These are phyloP conservation scores for Pammene fasciana DNA, from an alignment of 2,888 invertebrate genomes.

Conservation along the genomic window DNA sequence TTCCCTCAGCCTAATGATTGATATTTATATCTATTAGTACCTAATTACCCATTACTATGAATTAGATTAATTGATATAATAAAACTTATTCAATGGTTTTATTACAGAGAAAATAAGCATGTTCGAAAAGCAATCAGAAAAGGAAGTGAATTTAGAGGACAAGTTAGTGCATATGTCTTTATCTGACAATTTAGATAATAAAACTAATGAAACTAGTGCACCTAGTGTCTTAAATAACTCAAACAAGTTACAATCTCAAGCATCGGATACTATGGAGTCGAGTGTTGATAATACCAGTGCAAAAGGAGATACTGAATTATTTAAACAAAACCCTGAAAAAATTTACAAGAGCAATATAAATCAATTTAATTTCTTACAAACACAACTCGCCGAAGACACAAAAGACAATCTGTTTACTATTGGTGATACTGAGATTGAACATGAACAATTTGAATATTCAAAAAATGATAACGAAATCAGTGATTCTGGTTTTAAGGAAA, in stretches of 20 bases:
- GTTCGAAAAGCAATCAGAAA: slow-evolving; percentile 75
- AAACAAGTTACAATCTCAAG: slow-evolving; percentile 44
- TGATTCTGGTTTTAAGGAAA: slow-evolving; percentile 39
- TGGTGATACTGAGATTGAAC: slow-evolving; percentile 49
- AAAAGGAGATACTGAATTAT: slow-evolving; percentile 46
- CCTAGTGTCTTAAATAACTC: slow-evolving; percentile 47
- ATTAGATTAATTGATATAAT: neutral
- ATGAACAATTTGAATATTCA: slow-evolving; percentile 52
- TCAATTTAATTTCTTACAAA: slow-evolving; percentile 76
- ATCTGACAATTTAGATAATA: slow-evolving; percentile 65
- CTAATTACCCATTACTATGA: neutral
- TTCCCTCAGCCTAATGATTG: slow-evolving; percentile 1
- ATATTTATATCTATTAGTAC: slow-evolving; percentile 1
- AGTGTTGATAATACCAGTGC: slow-evolving; percentile 46
- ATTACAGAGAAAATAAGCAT: slow-evolving; percentile 79
- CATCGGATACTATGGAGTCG: slow-evolving; percentile 46
- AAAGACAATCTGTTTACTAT: slow-evolving; percentile 53
- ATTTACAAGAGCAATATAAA: slow-evolving; percentile 72
- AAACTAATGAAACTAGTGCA: slow-evolving; percentile 59
- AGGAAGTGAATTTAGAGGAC: slow-evolving; percentile 63
- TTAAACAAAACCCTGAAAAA: slow-evolving; percentile 58
- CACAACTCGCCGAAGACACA: slow-evolving; percentile 63
- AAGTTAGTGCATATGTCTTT: slow-evolving; percentile 69
- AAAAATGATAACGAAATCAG: slow-evolving; percentile 46
- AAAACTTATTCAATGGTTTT: slow-evolving; percentile 22